These are phyloP conservation scores for Drosophila busckii DNA, from an alignment of 1,140 invertebrate species.

Conservation along the genomic window DNA sequence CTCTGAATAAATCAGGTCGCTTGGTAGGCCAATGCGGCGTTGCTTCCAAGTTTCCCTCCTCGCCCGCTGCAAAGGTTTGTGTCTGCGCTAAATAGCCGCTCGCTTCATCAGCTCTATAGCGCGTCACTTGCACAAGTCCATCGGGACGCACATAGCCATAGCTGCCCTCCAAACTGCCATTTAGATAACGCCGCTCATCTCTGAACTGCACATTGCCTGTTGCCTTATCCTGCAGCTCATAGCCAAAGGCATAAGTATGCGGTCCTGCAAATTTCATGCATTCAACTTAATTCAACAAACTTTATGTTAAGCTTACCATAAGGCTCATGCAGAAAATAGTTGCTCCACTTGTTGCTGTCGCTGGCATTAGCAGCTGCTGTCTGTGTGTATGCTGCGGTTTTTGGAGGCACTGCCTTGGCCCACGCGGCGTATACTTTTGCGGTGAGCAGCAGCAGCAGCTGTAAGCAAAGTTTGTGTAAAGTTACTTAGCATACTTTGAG, in stretches of 20 bases:
- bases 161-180: conserved; percentile 84
- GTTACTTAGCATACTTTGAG: conserved; percentile 23
- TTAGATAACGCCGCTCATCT: conserved; percentile 82
- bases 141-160: conserved; percentile 84
- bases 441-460: conserved; percentile 30
- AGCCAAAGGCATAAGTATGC: conserved; percentile 85
- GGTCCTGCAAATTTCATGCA: conserved; percentile 74
- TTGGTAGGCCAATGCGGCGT: conserved; percentile 65
- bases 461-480: not conserved
- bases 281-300: not conserved
- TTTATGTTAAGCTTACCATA: conserved; percentile 60
- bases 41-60: conserved; percentile 16
- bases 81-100: conserved; percentile 80
- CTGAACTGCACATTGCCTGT: conserved; percentile 84
- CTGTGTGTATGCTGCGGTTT: conserved; percentile 30
- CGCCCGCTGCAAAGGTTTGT: conserved; percentile 43
- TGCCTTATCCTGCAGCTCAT: conserved; percentile 82
- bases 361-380: conserved; percentile 18
- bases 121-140: conserved; percentile 81
- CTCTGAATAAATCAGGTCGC: conserved; percentile 38
- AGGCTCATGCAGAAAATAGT: conserved; percentile 62
- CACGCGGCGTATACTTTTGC: conserved; percentile 61
- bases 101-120: conserved; percentile 82
- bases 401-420: conserved; percentile 16
- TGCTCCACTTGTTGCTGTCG: conserved; percentile 33